Percentiles rank a stretch among this genome's conserved stretches.
Evolutionary conservation across 2,888 invertebrate species (phyloP).

Genomic region (Itoplectis maculator): DNA sequence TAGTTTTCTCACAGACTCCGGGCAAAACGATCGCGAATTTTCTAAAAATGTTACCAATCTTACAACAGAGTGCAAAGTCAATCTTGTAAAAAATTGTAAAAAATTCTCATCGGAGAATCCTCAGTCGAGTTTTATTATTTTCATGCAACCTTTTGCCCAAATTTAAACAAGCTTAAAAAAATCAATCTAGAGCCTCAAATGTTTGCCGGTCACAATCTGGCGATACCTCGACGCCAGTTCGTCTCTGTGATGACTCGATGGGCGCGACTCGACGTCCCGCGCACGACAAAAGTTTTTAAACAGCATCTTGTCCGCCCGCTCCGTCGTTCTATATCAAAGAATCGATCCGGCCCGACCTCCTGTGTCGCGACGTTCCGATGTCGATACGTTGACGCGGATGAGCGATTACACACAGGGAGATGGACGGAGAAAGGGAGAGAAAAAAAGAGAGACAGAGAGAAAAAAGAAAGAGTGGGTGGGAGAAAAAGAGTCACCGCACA

Average conservation of each 20-base stretch:
- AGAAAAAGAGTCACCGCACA: constrained; percentile 2
- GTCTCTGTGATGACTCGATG: too few species aligned
- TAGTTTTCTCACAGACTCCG: not conserved
- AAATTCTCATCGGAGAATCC: too few species aligned
- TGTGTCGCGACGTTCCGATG: constrained; percentile 15
- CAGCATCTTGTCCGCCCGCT: not conserved
- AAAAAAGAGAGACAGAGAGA: constrained; percentile 42
- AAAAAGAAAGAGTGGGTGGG: not conserved
- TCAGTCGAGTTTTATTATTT: too few species aligned
- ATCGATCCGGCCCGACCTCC: constrained; percentile 55
- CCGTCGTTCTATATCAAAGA: constrained; percentile 8
- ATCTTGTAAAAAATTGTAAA: too few species aligned
- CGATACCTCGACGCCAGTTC: not conserved
- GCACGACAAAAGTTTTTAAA: not conserved
- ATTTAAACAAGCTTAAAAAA: too few species aligned
- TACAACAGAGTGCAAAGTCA: too few species aligned
- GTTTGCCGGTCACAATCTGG: not conserved
- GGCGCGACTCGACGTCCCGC: not conserved
- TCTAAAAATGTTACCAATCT: too few species aligned
- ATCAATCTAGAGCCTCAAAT: too few species aligned
- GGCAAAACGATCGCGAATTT: too few species aligned
- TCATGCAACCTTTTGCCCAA: too few species aligned
- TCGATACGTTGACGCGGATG: constrained; percentile 36
- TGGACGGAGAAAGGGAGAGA: not conserved
- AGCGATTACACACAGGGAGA: constrained; percentile 53